Base-by-base conservation (phyloP, 2,888 invertebrate genomes). In the Andrena camellia region DNA sequence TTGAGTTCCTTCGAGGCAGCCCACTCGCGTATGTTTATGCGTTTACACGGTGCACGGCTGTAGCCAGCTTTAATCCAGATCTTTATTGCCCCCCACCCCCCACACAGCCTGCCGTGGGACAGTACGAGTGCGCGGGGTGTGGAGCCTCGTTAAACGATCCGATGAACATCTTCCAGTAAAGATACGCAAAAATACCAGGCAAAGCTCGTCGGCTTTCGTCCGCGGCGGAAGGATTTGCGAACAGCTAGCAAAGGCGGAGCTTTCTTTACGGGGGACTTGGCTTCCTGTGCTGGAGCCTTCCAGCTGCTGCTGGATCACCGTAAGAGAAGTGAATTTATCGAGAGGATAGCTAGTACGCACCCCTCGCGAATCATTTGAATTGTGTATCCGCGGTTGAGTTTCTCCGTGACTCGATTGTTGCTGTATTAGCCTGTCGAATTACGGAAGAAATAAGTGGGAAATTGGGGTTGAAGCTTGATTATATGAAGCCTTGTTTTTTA, bases 1-100 rank as follows among this genome's bases (percentile, higher is more conserved):
- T 88, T 77, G 86, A 86, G 78, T 84, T 74, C 71, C 71, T 66
- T 52, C 63, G 66, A 76, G 57, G 33, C 57, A 23, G 48, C 35
- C 33, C 57, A 63, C 52, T 66, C 75, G 57, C 5, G 69, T 72
- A 79, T 78, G 74, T 86, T 86, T 81, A 81, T 81, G 81, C 78
- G 77, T 75, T 69, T 81, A 62, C 72, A 75, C 42, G 66, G 48
- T 23, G 68, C 62, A 52, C 63, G 33, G 42, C 31, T 17, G 59
- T 71, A 71, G 72, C 63, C 68, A 60, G 77, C 78, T 85, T 89
- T 87, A 86, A 88, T 87, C 87, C 89, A 86, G 85, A 91, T 86
- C 84, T 88, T 91, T 90, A 91, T 86, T 88, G 82, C 78, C 69
- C 26, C 63, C 71, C 35, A 74, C 78, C 69, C 26, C 63, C 71